phyloP scores from a whole-genome alignment of 2,888 invertebrate genomes.

The Eupeodes latifasciatus region DNA sequence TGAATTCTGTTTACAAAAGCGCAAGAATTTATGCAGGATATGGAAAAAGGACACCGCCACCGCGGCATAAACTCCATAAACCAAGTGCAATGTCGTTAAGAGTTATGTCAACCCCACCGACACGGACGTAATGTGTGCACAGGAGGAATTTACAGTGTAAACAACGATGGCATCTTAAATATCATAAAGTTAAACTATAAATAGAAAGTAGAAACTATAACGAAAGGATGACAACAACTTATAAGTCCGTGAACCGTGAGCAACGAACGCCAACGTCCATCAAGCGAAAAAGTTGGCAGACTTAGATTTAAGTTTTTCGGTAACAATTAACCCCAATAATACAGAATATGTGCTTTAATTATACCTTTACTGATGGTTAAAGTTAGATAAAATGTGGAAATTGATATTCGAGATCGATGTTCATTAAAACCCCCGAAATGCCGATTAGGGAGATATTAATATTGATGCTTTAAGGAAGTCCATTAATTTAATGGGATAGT shows the following conservation, averaged over 20 bases:
- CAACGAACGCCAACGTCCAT: not conserved
- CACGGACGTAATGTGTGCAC: conserved; percentile 51
- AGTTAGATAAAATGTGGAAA: not conserved
- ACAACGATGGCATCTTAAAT: conserved; percentile 63
- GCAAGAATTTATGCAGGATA: conserved; percentile 71
- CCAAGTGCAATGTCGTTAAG: conserved; percentile 68
- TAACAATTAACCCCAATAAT: not conserved
- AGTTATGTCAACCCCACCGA: conserved; percentile 59
- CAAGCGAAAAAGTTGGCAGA: not conserved
- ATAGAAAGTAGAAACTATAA: not conserved
- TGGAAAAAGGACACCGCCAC: conserved; percentile 65
- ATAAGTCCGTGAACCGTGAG: not conserved
- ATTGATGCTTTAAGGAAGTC: no score
- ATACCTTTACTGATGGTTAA: not conserved
- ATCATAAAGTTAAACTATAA: conserved; percentile 40
- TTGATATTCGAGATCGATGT: not conserved
- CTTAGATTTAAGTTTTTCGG: not conserved
- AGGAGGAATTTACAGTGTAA: conserved; percentile 68
- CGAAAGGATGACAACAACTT: conserved; percentile 2
- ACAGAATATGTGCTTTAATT: not conserved
- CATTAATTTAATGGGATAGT: no score
- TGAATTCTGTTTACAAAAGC: conserved; percentile 43
- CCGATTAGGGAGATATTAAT: no score
- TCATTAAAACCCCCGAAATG: not conserved
- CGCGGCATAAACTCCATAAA: conserved; percentile 37